phyloP scores from a whole-genome alignment of 2,113 vertebrate genomes.

The Bubalus kerabau region DNA sequence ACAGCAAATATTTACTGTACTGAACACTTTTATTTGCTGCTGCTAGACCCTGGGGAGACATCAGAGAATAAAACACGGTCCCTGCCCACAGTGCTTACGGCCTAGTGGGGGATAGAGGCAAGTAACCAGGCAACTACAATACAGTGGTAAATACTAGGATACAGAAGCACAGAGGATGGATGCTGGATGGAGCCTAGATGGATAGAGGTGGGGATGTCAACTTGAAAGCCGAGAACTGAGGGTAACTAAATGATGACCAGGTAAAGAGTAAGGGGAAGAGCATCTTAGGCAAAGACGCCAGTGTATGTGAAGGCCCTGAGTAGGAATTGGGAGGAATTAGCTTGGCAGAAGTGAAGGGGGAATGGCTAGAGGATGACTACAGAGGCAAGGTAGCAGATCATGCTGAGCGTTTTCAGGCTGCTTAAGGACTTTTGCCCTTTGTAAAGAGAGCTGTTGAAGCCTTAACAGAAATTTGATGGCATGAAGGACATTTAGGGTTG shows the following conservation, averaged over 20 bases:
- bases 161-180: neutral
- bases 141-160: slow-evolving; percentile 19
- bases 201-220: neutral
- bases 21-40: slow-evolving; percentile 64
- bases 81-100: slow-evolving; percentile 50
- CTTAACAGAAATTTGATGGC: neutral
- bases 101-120: slow-evolving; percentile 46
- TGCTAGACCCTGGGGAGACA: slow-evolving; percentile 53
- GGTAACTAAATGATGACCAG: neutral
- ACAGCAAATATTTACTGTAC: slow-evolving; percentile 48
- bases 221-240: neutral
- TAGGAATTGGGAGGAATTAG: neutral
- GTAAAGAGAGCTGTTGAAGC: neutral
- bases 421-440: neutral
- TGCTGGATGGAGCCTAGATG: neutral
- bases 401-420: neutral
- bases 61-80: slow-evolving; percentile 59
- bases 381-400: neutral
- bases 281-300: neutral
- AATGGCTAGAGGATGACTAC: neutral
- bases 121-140: slow-evolving; percentile 63
- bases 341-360: neutral
- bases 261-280: neutral
- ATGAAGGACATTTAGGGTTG: neutral
- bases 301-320: neutral